A percentile compares a stretch with the other conserved stretches of the same genome.
These are phyloP conservation scores for Odocoileus virginianus DNA, from an alignment of 2,113 vertebrate species.

Conservation along the genomic window DNA sequence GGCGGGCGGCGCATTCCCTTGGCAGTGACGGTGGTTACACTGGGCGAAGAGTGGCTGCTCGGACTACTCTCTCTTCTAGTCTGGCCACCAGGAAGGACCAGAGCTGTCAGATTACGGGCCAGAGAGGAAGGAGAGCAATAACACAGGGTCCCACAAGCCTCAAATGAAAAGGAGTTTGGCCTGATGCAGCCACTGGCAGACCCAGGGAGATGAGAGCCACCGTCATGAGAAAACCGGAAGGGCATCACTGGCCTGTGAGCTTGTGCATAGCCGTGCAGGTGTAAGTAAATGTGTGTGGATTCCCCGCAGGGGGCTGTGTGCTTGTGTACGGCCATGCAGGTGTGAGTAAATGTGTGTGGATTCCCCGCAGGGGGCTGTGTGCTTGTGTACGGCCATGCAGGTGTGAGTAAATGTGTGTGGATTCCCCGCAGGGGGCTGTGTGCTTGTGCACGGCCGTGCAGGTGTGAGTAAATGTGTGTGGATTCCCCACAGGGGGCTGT, in stretches of 20 bases:
- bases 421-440: neutral
- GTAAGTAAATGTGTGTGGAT: fast-evolving
- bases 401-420: fast-evolving
- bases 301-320: neutral
- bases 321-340: too few species aligned
- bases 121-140: neutral
- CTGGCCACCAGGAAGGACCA: neutral
- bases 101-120: neutral
- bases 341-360: fast-evolving
- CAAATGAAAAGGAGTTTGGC: neutral
- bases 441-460: too few species aligned
- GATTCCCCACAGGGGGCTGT: neutral
- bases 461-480: fast-evolving
- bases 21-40: neutral
- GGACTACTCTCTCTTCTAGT: neutral
- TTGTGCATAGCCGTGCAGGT: too few species aligned
- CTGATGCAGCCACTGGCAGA: neutral
- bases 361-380: neutral
- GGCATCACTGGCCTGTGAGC: too few species aligned
- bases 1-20: neutral
- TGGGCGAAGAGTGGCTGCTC: too few species aligned
- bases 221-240: neutral
- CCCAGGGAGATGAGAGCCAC: neutral
- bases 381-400: too few species aligned
- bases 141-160: neutral